Conservation (phyloP, 2,113 vertebrate species). For the Synodontis membranacea region DNA sequence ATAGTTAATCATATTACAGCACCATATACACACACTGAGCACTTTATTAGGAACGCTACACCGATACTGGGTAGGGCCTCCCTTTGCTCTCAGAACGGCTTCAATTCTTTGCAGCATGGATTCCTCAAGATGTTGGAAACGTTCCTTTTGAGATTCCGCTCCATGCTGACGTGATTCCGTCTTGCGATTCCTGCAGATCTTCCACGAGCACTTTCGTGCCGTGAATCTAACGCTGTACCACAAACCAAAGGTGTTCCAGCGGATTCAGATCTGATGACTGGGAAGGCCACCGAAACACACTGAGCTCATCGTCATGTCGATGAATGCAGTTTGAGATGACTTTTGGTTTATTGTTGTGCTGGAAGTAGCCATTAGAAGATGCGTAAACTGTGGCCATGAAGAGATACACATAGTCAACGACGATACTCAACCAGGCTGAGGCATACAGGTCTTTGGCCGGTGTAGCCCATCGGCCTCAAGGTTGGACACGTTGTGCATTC, state of each 20-base stretch:
- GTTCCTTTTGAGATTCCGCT: too few species aligned
- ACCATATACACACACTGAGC: too few species aligned
- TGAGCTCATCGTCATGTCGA: not conserved
- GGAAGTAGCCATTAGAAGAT: not conserved
- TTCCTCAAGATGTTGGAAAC: not conserved
- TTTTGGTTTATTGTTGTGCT: not conserved
- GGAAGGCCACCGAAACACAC: not conserved
- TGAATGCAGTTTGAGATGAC: not conserved
- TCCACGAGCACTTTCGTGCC: too few species aligned
- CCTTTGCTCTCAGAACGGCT: too few species aligned
- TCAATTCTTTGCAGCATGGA: not conserved
- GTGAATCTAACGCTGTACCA: not conserved
- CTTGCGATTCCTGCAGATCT: too few species aligned
- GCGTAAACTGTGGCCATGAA: not conserved
- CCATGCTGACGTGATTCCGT: too few species aligned
- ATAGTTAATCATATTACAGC: too few species aligned
- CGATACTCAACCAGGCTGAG: not conserved
- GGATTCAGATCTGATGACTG: not conserved
- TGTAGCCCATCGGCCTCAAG: too few species aligned
- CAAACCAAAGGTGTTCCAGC: not conserved
- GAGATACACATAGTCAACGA: not conserved
- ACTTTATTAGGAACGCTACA: too few species aligned
- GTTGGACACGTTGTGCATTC: too few species aligned
- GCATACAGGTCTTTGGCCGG: too few species aligned
- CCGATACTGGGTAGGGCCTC: not conserved